A percentile compares a stretch with the other conserved stretches of the same genome.
Conservation (phyloP, 2,113 vertebrate genomes). For the Pollachius pollachius region DNA sequence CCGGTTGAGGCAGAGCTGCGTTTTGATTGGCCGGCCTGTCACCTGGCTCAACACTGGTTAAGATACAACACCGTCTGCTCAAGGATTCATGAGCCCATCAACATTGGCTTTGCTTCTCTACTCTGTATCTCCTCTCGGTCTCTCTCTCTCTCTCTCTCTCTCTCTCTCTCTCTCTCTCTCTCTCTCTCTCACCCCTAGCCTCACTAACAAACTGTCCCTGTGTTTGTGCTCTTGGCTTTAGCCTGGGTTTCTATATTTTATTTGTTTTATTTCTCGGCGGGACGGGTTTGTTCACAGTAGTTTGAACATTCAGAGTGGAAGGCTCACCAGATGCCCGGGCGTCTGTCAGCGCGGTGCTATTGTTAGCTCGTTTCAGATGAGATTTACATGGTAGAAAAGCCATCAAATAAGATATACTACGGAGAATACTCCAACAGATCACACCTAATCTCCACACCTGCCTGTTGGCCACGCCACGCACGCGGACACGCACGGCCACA, state of each 20-base stretch:
- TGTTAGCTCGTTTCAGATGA: slow-evolving; percentile 75
- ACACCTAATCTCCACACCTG: slow-evolving; percentile 69
- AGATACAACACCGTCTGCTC: slow-evolving; percentile 47
- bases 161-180: slow-evolving; percentile 20
- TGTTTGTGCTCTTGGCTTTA: background rate
- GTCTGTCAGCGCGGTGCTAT: slow-evolving; percentile 64
- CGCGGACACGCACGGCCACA: slow-evolving; percentile 8
- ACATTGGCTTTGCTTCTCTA: slow-evolving; percentile 23
- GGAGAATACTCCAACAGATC: slow-evolving; percentile 59
- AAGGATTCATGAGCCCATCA: slow-evolving; percentile 64
- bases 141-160: slow-evolving; percentile 21
- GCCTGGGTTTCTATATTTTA: no score
- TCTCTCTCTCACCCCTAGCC: background rate
- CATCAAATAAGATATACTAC: slow-evolving; percentile 70
- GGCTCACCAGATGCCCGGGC: slow-evolving; percentile 69
- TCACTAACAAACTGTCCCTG: slow-evolving; percentile 18
- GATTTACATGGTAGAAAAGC: slow-evolving; percentile 70
- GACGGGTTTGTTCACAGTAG: slow-evolving; percentile 52
- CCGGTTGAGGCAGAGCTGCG: slow-evolving; percentile 19
- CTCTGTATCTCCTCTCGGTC: slow-evolving; percentile 13
- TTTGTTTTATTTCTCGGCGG: slow-evolving; percentile 35
- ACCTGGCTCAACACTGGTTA: slow-evolving; percentile 47
- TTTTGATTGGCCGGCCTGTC: slow-evolving; percentile 44
- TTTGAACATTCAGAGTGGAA: slow-evolving; percentile 54
- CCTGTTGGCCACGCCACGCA: slow-evolving; percentile 45